These are phyloP conservation scores for Probaryconus sp. DNA, from an alignment of 1,140 invertebrate species.

Conservation along the genomic window DNA sequence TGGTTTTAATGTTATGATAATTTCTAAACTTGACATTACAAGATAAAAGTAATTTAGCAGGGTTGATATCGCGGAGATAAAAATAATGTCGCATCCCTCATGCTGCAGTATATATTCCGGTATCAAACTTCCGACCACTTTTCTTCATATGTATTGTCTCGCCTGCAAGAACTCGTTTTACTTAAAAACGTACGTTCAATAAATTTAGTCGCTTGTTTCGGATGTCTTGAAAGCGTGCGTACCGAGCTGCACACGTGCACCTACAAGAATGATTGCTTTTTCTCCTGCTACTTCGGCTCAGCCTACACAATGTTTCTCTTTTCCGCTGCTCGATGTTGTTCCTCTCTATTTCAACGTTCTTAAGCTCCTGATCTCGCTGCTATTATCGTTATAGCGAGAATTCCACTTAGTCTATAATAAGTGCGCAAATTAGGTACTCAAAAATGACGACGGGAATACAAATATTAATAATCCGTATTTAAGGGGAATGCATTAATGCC, in stretches of 20 bases:
- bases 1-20: too few relatives aligned
- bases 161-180: slow-evolving; percentile 54
- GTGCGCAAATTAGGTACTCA: slow-evolving; percentile 43
- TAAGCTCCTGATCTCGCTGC: slow-evolving; percentile 59
- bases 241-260: slow-evolving; percentile 53
- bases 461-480: slow-evolving; percentile 53
- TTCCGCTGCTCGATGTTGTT: slow-evolving; percentile 47
- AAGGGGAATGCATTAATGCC: too few relatives aligned
- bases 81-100: slow-evolving; percentile 36
- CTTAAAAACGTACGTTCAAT: slow-evolving; percentile 63
- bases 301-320: slow-evolving; percentile 58
- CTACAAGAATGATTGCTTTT: slow-evolving; percentile 58
- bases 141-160: slow-evolving; percentile 55
- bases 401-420: slow-evolving; percentile 50
- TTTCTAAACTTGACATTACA: too few relatives aligned
- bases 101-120: slow-evolving; percentile 20
- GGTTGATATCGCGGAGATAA: slow-evolving; percentile 19
- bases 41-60: too few relatives aligned
- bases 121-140: slow-evolving; percentile 43
- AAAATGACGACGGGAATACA: too few relatives aligned
- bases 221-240: slow-evolving; percentile 62
- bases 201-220: slow-evolving; percentile 62
- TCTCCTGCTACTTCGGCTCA: slow-evolving; percentile 49
- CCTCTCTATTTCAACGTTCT: slow-evolving; percentile 54
- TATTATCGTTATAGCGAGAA: slow-evolving; percentile 57